Evolutionary conservation across 2,888 invertebrate species (phyloP), one percentile per base, ranked within the genome.

Genomic region (Nysson spinosus): DNA sequence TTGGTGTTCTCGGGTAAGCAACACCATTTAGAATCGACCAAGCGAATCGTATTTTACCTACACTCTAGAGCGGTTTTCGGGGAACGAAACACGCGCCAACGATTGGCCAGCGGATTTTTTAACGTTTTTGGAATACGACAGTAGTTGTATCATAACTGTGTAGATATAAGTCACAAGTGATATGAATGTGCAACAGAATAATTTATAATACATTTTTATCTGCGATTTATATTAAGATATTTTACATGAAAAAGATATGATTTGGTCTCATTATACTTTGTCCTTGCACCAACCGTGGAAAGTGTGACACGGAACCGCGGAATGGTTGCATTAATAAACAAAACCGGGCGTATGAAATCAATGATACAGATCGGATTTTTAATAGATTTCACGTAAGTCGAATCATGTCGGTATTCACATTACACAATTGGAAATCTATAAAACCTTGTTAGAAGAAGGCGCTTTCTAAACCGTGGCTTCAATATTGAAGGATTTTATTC

Each of bases 351-450:
- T 22, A 16, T 32, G 55, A 17, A 60, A 55, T 66, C 67, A 39
- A 44, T 54, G 40, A 47, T 50, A 50, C 50, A 60, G 49, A 66
- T 68, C 67, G 32, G 56, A 62, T 62, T 66, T 66, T 66, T 56
- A 42, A 37, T 47, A 44, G 42, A 26, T 2, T 60, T 68, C 55
- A 60, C 67, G 60, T 54, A 66, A 66, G 34, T 14, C 39, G 16
- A 30, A 39, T 49, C 60, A 54, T 39, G 50, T 46, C 42, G 66
- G 57, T 57, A 58, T 66, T 58, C 32, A 14, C 58, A 30, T 65
- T 58, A 35, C 52, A 51, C 60, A 52, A 51, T 67, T 52, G 58
- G 1, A 26, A 24, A 7, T 49, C 43, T 16, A 28, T 16, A 39
- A 42, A 34, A 11, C 28, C 28, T 50, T 39, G 5, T 11, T 32